Evolutionary conservation across 2,113 vertebrate species (phyloP), one percentile per base, ranked within the genome.

Genomic region (Romanogobio albipinnatus): DNA sequence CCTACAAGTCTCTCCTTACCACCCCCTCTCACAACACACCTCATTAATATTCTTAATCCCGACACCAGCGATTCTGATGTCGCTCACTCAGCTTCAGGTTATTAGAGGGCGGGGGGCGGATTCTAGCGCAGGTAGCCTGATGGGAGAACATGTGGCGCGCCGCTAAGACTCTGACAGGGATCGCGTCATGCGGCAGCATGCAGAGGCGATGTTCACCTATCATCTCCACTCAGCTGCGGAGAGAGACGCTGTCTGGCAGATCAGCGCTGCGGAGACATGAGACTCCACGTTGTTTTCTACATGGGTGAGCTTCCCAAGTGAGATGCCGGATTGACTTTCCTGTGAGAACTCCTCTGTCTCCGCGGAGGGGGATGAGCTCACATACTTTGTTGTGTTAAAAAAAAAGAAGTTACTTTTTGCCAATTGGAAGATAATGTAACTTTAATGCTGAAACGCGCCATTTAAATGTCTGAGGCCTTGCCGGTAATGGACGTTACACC

Each of bases 51-150:
- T 88, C 79, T 29, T 80, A 82, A 83, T 47, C 71, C 79, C 89
- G 89, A 89, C 84, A 84, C 79, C 76, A 43, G 82, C 17, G 22
- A 91, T 93, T 90, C 88, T 87, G 88, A 89, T 90, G 91, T 85
- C 90, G 89, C 86, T 94, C 91, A 90, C 86, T 83, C 51, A 84
- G 79, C 9, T 29, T 2, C 56, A 86, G 88, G 90, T 59, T 91
- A 92, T 92, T 89, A 90, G 87, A 89, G 74, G 45, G 82, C 62
- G 86, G 87, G 89, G 64, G 53, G 81, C 58, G 85, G 86, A 89
- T 85, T 70, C 33, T 81, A 78, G 86, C 82, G 64, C 80, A 87
- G 86, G 88, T 92, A 89, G 24, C 92, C 87, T 91, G 90, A 91
- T 86, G 59, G 59, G 86, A 91, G 81, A 89, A 45, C 76, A 22